Evolutionary conservation across 2,797 vertebrate species (phyloP).

Genomic region (Xyrichtys novacula): DNA sequence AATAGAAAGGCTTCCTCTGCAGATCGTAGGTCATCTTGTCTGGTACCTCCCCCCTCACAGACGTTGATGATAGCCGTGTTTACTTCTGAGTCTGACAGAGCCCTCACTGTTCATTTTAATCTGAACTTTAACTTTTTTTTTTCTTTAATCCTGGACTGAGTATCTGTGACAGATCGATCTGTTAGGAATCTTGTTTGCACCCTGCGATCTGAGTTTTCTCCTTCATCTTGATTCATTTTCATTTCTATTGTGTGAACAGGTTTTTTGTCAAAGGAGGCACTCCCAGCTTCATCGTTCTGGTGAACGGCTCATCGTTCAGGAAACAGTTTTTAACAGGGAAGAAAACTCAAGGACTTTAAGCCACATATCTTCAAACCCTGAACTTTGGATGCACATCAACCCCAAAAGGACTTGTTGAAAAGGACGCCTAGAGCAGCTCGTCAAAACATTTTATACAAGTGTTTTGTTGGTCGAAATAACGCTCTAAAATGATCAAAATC

Average conservation of each 20-base stretch:
- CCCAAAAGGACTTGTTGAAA: constrained; percentile 1
- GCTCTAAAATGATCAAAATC: too few species aligned
- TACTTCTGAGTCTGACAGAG: too few species aligned
- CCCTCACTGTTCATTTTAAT: too few species aligned
- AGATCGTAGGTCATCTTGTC: too few species aligned
- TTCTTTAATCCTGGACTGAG: too few species aligned
- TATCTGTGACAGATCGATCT: too few species aligned
- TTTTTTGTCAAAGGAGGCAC: constrained; percentile 90
- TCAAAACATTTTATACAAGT: too few species aligned
- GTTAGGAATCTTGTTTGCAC: neutral
- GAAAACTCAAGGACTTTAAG: constrained; percentile 80
- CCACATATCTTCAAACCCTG: constrained; percentile 13
- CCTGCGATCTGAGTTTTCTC: neutral
- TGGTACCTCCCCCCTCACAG: too few species aligned
- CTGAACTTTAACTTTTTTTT: too few species aligned
- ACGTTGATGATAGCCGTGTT: too few species aligned
- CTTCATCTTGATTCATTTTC: neutral
- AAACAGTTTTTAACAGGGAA: constrained; percentile 87
- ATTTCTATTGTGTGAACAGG: constrained; percentile 77
- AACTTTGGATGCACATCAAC: neutral
- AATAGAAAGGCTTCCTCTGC: too few species aligned
- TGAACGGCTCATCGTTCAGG: constrained; percentile 84
- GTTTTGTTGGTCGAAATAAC: too few species aligned
- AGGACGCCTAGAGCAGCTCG: neutral
- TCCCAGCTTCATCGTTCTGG: constrained; percentile 89